Evolutionary conservation across 1,140 invertebrate genomes (phyloP).

Genomic region (Trinorchestia longiramus): DNA sequence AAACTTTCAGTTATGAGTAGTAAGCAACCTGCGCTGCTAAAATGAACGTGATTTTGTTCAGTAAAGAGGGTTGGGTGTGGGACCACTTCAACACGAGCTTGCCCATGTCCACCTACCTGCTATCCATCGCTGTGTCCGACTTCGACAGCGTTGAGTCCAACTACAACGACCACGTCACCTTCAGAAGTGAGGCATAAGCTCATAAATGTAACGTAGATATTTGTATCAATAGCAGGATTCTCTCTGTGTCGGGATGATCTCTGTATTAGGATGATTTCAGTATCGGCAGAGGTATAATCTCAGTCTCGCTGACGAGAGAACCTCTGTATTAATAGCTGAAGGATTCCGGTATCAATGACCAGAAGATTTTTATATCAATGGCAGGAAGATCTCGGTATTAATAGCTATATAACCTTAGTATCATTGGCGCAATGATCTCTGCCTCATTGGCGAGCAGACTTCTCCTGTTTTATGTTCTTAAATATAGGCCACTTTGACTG

Average conservation of each 20-base stretch:
- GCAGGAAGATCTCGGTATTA: background rate
- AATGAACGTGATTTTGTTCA: conserved; percentile 70
- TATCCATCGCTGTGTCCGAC: conserved; percentile 86
- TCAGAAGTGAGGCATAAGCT: background rate
- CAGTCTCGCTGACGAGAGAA: background rate
- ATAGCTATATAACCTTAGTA: background rate
- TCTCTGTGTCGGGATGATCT: too few species aligned
- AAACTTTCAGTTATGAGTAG: background rate
- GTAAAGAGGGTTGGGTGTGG: conserved; percentile 83
- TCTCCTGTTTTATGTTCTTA: background rate
- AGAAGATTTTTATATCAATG: background rate
- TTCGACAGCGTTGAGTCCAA: conserved; percentile 80
- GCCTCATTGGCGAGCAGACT: background rate
- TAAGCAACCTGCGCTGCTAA: background rate
- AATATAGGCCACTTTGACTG: background rate
- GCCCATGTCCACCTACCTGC: conserved; percentile 86
- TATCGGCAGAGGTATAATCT: background rate
- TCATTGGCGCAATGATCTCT: background rate
- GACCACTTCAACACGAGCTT: conserved; percentile 83
- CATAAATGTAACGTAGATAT: background rate
- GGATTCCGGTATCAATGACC: background rate
- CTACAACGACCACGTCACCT: conserved; percentile 9
- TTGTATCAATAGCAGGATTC: background rate
- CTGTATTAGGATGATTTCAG: too few species aligned
- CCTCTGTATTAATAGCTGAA: background rate